Evolutionary conservation across 2,797 vertebrate species (phyloP), one percentile per base, ranked within the genome.

Genomic region (Peromyscus eremicus): DNA sequence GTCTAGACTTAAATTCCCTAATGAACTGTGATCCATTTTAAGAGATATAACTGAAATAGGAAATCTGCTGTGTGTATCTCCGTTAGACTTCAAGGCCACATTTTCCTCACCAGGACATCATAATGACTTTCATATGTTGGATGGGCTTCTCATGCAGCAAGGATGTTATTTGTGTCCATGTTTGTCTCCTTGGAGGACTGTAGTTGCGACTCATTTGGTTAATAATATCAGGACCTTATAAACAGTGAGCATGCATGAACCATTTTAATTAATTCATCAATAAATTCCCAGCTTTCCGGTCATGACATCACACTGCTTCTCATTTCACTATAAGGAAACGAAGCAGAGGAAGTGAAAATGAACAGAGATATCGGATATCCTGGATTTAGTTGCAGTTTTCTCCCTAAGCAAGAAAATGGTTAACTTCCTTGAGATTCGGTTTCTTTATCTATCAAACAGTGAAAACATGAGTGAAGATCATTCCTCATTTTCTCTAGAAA

Each of bases 301-400:
- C 34, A 52, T 76, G 21, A 49, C 3, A 68, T 55, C 27, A 49
- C 11, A 73, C 49, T 94, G 70, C 43, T 37, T 8, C 32, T 68
- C 95, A 40, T 89, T 89, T 71, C 5, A 82, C n/a, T 52, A 90
- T 82, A 60, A 84, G 32, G 71, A 87, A 87, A 90, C 32, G 0
- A 46, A 75, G 32, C 68, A 19, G 16, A 86, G 34, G 19, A 92
- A 62, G 13, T 81, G 16, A 62, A 76, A 16, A 7, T 83, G 60
- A 89, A 57, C 5, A 40, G 66, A 17, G 17, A 62, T 55, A 80
- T 46, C 12, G 27, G 32, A 23, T 32, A 8, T 34, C 49, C 17
- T 93, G 79, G 49, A 57, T 76, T 43, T 64, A 93, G 52, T 52
- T 64, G 49, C 7, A 85, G 16, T 19, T 94, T 91, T 94, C 12